These are phyloP conservation scores for Mizuhopecten yessoensis DNA, from an alignment of 1,140 invertebrate genomes.

Conservation along the genomic window DNA sequence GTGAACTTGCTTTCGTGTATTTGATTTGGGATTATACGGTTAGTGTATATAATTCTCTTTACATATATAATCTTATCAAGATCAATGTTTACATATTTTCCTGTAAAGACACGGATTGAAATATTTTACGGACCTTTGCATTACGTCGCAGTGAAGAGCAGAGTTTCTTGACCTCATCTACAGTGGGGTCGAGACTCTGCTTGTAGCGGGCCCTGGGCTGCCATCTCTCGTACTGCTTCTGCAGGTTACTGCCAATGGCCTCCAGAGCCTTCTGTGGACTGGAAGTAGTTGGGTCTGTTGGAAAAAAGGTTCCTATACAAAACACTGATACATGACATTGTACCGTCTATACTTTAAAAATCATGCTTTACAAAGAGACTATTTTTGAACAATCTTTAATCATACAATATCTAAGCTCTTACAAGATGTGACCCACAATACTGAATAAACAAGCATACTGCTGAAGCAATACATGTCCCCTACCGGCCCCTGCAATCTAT, in stretches of 20 bases:
- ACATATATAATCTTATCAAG: too few relatives aligned
- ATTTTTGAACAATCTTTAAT: too few relatives aligned
- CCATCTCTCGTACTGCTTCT: slow-evolving; percentile 97
- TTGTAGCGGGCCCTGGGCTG: slow-evolving; percentile 95
- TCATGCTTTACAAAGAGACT: too few relatives aligned
- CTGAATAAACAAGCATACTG: neutral
- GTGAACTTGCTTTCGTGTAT: too few relatives aligned
- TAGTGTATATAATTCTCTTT: too few relatives aligned
- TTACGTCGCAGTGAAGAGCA: slow-evolving; percentile 97
- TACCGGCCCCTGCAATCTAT: too few relatives aligned
- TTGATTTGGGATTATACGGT: too few relatives aligned
- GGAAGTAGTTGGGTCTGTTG: slow-evolving; percentile 88
- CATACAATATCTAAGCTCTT: too few relatives aligned
- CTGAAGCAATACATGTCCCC: too few relatives aligned
- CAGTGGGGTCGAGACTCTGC: slow-evolving; percentile 97
- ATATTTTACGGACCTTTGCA: slow-evolving; percentile 88
- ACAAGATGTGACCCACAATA: neutral
- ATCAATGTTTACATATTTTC: too few relatives aligned
- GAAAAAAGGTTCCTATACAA: slow-evolving; percentile 44
- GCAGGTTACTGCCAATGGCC: slow-evolving; percentile 94
- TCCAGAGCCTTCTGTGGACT: slow-evolving; percentile 97
- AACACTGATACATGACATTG: too few relatives aligned
- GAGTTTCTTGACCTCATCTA: slow-evolving; percentile 98
- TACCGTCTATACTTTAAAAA: too few relatives aligned
- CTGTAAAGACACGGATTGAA: neutral